These are phyloP conservation scores for Nasua narica DNA, from an alignment of 2,797 vertebrate species.

Conservation along the genomic window DNA sequence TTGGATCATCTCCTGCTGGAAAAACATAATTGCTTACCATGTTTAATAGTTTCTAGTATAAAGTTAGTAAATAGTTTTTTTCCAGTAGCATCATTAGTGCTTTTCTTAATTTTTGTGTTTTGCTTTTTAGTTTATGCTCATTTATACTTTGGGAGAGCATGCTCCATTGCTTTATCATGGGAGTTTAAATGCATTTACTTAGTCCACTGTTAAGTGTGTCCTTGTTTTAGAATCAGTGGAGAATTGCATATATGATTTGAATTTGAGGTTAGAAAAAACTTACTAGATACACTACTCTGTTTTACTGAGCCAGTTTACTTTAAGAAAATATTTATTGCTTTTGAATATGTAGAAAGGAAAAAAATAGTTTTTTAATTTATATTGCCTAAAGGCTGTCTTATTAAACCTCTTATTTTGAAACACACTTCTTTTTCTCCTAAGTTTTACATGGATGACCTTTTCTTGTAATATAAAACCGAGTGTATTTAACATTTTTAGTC, in stretches of 20 bases:
- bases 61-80: constrained; percentile 34
- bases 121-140: constrained; percentile 47
- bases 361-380: constrained; percentile 15
- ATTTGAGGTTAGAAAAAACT: not conserved
- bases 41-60: constrained; percentile 50
- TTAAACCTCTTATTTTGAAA: constrained; percentile 28
- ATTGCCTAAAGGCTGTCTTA: not conserved
- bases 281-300: not conserved
- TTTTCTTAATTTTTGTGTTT: constrained; percentile 58
- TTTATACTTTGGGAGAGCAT: constrained; percentile 72
- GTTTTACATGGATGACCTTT: constrained; percentile 13
- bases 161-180: constrained; percentile 65
- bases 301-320: not conserved
- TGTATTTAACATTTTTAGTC: not conserved
- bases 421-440: not conserved
- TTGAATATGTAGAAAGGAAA: constrained; percentile 22
- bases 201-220: constrained; percentile 4
- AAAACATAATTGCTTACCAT: constrained; percentile 73
- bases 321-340: constrained; percentile 25
- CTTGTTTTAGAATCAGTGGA: constrained; percentile 36
- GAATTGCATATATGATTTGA: constrained; percentile 17
- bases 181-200: constrained; percentile 33
- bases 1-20: constrained; percentile 69
- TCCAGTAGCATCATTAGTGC: constrained; percentile 8
- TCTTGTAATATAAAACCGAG: constrained; percentile 9